Evolutionary conservation across 2,113 vertebrate genomes (phyloP).

Genomic region (Eudyptes chrysolophus): DNA sequence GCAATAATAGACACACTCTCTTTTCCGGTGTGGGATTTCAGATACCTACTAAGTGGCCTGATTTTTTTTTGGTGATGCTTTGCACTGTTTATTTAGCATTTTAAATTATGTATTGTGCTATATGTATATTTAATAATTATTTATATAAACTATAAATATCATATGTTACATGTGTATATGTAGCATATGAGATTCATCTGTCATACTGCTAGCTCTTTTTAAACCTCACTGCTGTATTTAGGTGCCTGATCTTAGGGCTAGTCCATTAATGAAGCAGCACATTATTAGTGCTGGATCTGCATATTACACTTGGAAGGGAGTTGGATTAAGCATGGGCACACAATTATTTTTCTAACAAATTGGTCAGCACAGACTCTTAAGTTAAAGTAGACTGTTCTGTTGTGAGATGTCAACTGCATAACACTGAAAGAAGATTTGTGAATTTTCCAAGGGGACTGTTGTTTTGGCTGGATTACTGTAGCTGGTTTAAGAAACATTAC

Average conservation of each 20-base stretch:
- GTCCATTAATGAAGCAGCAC: not conserved
- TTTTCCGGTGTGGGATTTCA: not conserved
- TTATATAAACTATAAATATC: not conserved
- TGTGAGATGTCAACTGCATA: not conserved
- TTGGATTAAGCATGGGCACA: not conserved
- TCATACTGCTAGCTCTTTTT: not conserved
- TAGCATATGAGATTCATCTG: not conserved
- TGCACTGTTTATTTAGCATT: not conserved
- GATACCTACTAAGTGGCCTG: not conserved
- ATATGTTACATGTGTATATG: not conserved
- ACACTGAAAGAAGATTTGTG: not conserved
- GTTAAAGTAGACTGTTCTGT: not conserved
- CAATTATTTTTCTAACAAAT: not conserved
- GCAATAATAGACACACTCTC: not conserved
- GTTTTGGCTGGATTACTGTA: not conserved
- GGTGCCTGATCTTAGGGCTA: not conserved
- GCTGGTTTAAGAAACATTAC: not conserved
- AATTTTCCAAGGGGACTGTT: not conserved
- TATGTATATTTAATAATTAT: not conserved
- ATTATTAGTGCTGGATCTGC: not conserved
- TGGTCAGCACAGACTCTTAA: not conserved
- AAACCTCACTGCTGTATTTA: not conserved
- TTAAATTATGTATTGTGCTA: not conserved
- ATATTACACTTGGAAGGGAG: not conserved
- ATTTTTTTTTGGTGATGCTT: not conserved